These are phyloP conservation scores for Dermochelys coriacea DNA, from an alignment of 2,797 vertebrate genomes.

Conservation along the genomic window DNA sequence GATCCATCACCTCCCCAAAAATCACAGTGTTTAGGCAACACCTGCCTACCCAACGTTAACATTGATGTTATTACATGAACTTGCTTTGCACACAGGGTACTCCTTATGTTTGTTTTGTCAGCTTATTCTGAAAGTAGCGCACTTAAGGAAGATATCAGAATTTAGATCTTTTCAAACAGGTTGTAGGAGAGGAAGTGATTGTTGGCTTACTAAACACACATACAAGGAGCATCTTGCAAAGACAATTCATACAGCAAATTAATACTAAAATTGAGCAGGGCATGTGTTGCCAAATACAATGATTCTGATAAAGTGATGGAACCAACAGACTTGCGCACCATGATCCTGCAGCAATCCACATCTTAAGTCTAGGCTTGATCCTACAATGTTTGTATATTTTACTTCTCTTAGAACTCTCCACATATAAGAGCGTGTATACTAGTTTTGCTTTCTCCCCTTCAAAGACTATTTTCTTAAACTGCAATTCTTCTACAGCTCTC, in stretches of 20 bases:
- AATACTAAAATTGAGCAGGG: neutral
- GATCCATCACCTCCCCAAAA: neutral
- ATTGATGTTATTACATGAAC: neutral
- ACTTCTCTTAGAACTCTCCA: neutral
- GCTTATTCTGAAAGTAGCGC: neutral
- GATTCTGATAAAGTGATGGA: neutral
- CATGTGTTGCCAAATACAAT: neutral
- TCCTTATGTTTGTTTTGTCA: neutral
- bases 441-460: neutral
- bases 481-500: neutral
- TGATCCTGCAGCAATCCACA: neutral
- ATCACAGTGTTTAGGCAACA: neutral
- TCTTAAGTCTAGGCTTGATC: neutral
- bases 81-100: neutral
- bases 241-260: neutral
- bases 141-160: neutral
- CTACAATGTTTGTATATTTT: neutral
- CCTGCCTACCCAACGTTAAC: neutral
- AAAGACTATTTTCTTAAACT: neutral
- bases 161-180: neutral
- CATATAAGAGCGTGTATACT: neutral
- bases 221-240: neutral
- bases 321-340: neutral
- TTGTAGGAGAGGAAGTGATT: neutral
- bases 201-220: neutral